phyloP scores from a whole-genome alignment of 2,888 invertebrate genomes.

The Exephanes ischioxanthus region DNA sequence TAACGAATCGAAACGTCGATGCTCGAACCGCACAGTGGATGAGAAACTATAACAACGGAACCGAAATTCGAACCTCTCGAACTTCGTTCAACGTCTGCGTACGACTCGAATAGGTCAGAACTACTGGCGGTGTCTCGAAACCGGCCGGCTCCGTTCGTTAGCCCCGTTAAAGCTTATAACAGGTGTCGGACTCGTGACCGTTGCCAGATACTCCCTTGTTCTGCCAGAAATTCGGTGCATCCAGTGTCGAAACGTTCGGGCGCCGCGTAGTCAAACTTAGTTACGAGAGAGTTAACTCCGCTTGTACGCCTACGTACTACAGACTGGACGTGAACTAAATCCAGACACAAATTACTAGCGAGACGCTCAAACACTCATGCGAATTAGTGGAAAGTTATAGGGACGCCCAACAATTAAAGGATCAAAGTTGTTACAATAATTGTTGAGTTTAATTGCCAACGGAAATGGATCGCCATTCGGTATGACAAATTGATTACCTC shows the following conservation, averaged over 20 bases:
- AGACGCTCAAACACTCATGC: not conserved
- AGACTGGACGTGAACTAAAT: not conserved
- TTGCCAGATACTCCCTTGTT: not conserved
- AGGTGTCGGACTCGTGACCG: constrained; percentile 10
- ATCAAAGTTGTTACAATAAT: not conserved
- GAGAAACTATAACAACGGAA: not conserved
- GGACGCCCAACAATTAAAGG: not conserved
- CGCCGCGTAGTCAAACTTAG: not conserved
- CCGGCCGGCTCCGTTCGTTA: not conserved
- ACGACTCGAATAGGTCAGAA: not conserved
- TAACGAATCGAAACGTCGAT: not conserved
- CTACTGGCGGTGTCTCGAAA: not conserved
- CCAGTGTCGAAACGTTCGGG: not conserved
- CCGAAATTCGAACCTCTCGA: not conserved
- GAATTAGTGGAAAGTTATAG: not conserved
- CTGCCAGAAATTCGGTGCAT: not conserved
- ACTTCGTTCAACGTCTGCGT: not conserved
- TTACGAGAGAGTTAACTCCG: constrained; percentile 1
- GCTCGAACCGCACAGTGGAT: not conserved
- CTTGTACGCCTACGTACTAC: not conserved
- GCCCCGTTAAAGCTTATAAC: constrained; percentile 18
- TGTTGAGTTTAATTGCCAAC: not conserved
- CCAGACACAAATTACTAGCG: not conserved
- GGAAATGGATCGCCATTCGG: not conserved
- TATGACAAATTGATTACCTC: not conserved